Evolutionary conservation across 2,113 vertebrate species (phyloP).

Genomic region (Gallinago jamesoni): DNA sequence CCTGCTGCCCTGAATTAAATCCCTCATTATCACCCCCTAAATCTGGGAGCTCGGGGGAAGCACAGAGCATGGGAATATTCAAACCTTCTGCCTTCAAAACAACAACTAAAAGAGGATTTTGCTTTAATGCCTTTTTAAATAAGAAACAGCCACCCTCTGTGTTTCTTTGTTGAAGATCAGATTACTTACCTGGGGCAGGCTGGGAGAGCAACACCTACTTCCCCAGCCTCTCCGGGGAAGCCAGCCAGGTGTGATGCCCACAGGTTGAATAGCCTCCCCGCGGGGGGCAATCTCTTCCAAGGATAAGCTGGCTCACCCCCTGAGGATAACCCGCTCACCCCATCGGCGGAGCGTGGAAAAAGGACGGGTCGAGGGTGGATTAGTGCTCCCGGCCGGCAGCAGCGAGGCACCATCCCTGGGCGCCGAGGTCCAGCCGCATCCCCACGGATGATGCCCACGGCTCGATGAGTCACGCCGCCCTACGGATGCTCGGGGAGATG

Average conservation of each 20-base stretch:
- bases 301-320: not conserved
- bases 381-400: not conserved
- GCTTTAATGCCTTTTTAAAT: not conserved
- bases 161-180: not conserved
- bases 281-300: not conserved
- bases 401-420: not conserved
- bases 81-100: not conserved
- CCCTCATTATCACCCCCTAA: not conserved
- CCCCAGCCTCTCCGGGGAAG: not conserved
- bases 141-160: not conserved
- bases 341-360: not conserved
- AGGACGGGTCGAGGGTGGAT: not conserved
- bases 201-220: not conserved
- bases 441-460: not conserved
- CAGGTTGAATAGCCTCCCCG: not conserved
- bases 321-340: not conserved
- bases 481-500: not conserved
- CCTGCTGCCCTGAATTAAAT: constrained; percentile 16
- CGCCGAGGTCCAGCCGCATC: not conserved
- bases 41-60: not conserved
- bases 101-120: not conserved
- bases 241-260: not conserved
- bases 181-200: constrained; percentile 8
- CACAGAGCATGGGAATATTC: not conserved
- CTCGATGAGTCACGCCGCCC: not conserved